Conservation (phyloP, 2,888 invertebrate genomes). For the Cheilosia impressa region DNA sequence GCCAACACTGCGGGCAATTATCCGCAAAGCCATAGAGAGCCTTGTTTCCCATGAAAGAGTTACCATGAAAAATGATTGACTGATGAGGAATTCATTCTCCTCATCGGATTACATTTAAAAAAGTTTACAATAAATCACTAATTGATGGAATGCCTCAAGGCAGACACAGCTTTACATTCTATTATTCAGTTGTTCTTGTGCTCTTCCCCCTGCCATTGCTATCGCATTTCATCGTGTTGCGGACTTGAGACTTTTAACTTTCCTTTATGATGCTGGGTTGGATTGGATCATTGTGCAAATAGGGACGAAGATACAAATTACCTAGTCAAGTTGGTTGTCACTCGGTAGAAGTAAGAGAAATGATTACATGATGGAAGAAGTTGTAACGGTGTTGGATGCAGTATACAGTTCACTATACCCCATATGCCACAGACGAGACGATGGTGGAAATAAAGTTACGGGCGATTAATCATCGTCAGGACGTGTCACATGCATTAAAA, state of each 20-base stretch:
- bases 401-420: background rate
- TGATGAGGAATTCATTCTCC: conserved; percentile 26
- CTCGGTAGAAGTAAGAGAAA: conserved; percentile 42
- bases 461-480: conserved; percentile 73
- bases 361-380: conserved; percentile 41
- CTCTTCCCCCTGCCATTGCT: background rate
- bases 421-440: conserved; percentile 57
- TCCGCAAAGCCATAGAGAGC: background rate
- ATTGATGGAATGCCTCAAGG: conserved; percentile 70
- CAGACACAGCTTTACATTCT: conserved; percentile 50
- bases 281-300: conserved; percentile 27
- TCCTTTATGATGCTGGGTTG: background rate
- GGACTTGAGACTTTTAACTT: conserved; percentile 30
- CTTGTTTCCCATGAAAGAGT: conserved; percentile 21
- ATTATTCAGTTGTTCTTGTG: conserved; percentile 41
- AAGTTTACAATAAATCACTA: conserved; percentile 64
- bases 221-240: conserved; percentile 50
- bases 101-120: conserved; percentile 57
- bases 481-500: conserved; percentile 69
- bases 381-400: conserved; percentile 7
- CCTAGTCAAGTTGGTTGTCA: conserved; percentile 64
- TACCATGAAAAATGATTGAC: conserved; percentile 35
- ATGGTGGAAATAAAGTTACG: conserved; percentile 55
- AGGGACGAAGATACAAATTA: conserved; percentile 66
- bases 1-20: conserved; percentile 36